Conservation (phyloP, 2,113 vertebrate species). For the Hemiscyllium ocellatum region DNA sequence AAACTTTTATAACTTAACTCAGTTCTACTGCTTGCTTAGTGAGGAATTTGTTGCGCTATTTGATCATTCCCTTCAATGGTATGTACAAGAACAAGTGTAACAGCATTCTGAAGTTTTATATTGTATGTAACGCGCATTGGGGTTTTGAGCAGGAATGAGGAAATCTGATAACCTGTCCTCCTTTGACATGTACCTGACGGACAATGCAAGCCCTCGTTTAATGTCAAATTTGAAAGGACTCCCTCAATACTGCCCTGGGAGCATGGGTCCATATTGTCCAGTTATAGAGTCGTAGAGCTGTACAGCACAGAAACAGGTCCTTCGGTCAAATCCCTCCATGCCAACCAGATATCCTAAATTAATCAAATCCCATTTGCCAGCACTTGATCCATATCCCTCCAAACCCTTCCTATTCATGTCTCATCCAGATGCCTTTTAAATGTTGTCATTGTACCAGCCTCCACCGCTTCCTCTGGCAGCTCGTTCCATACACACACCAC, state of each 20-base stretch:
- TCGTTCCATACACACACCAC: no score
- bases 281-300: background rate
- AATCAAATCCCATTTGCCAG: no score
- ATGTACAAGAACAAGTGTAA: background rate
- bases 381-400: no score
- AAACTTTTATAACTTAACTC: background rate
- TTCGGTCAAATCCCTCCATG: no score
- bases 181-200: background rate
- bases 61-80: background rate
- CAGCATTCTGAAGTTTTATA: background rate
- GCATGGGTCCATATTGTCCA: background rate
- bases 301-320: no score
- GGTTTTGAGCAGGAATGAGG: background rate
- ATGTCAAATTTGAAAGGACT: background rate
- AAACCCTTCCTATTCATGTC: no score
- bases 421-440: no score
- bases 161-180: background rate
- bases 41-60: background rate
- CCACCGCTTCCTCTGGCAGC: no score
- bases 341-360: no score
- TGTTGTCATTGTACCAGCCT: no score
- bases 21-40: background rate
- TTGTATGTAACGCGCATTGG: background rate
- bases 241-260: background rate
- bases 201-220: background rate